A percentile compares a stretch with the other conserved stretches of the same genome.
Conservation (phyloP, 1,140 invertebrate species). For the Aphelinus atriplicis region DNA sequence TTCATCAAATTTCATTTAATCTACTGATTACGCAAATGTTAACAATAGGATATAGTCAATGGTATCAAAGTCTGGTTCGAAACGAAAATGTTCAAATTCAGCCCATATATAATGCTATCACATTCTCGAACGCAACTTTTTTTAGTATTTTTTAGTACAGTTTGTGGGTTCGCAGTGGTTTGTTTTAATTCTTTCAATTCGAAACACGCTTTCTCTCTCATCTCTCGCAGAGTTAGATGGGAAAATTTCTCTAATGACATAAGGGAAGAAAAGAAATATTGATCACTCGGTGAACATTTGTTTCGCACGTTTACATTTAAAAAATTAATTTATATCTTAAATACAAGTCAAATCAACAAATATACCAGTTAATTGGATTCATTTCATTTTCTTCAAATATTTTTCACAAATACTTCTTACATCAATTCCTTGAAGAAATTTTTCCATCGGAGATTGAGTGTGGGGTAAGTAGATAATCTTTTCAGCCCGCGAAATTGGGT, state of each 20-base stretch:
- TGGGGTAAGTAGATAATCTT: neutral
- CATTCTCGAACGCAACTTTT: slow-evolving; percentile 36
- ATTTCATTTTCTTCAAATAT: neutral
- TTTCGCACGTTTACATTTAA: slow-evolving; percentile 15
- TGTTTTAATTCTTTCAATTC: slow-evolving; percentile 15
- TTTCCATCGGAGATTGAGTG: slow-evolving; percentile 28
- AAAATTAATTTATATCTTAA: slow-evolving; percentile 39
- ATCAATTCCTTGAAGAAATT: slow-evolving; percentile 42
- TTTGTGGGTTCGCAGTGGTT: slow-evolving; percentile 34
- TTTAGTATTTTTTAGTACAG: slow-evolving; percentile 36
- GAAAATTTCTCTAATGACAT: slow-evolving; percentile 26
- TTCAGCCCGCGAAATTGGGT: slow-evolving; percentile 22
- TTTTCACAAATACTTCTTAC: slow-evolving; percentile 27
- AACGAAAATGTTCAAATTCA: slow-evolving; percentile 35
- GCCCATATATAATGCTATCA: slow-evolving; percentile 37
- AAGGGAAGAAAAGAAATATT: slow-evolving; percentile 16
- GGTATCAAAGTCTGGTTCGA: slow-evolving; percentile 39
- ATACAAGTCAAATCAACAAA: slow-evolving; percentile 43
- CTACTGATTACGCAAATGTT: slow-evolving; percentile 38
- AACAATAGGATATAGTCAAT: slow-evolving; percentile 41
- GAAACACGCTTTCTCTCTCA: slow-evolving; percentile 15
- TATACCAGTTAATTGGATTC: slow-evolving; percentile 22
- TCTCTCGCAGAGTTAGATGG: slow-evolving; percentile 21
- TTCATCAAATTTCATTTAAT: slow-evolving; percentile 34
- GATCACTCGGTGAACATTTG: slow-evolving; percentile 10